phyloP scores from a whole-genome alignment of 2,888 invertebrate species.

The Chloromyia formosa region DNA sequence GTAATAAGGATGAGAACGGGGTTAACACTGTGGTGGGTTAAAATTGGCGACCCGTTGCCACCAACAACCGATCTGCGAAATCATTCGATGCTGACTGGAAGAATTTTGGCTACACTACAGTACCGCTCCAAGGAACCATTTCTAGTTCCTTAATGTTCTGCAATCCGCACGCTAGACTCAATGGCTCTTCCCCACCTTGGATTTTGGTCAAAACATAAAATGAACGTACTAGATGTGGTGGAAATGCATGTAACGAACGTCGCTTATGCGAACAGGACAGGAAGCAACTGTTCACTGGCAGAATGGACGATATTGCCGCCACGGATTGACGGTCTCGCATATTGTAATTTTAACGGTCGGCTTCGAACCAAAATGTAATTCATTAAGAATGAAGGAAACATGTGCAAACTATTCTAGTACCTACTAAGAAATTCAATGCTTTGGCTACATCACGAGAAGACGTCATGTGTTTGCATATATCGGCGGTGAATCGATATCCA shows the following conservation, averaged over 20 bases:
- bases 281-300: not conserved
- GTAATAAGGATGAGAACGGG: not conserved
- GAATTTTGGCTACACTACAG: constrained; percentile 9
- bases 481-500: constrained; percentile 30
- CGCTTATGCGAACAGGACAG: not conserved
- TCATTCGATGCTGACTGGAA: constrained; percentile 48
- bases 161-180: not conserved
- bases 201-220: constrained; percentile 25
- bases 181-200: constrained; percentile 23
- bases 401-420: constrained; percentile 16
- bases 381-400: not conserved
- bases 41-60: constrained; percentile 27
- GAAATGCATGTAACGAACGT: not conserved
- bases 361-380: not conserved
- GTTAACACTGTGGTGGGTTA: constrained; percentile 15
- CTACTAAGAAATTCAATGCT: not conserved
- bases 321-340: not conserved
- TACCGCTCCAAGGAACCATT: constrained; percentile 3
- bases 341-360: not conserved
- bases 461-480: not conserved
- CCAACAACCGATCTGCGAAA: constrained; percentile 42
- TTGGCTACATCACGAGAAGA: not conserved
- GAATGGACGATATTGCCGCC: not conserved
- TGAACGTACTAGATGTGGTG: constrained; percentile 10
- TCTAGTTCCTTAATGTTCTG: constrained; percentile 20